Conservation (phyloP, 2,113 vertebrate species). For the Tragelaphus strepsiceros region DNA sequence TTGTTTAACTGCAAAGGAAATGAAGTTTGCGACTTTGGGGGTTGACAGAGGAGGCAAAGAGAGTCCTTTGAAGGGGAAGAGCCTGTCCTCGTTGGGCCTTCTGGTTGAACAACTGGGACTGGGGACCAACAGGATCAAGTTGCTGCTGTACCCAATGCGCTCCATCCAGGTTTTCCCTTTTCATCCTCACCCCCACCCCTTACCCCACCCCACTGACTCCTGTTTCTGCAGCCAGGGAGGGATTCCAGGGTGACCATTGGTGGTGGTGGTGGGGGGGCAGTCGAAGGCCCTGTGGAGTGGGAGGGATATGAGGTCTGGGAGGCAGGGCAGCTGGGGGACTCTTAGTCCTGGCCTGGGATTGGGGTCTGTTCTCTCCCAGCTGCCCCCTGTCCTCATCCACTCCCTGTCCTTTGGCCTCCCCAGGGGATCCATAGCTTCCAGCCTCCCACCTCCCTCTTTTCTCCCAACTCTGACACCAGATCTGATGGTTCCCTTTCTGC, state of each 20-base stretch:
- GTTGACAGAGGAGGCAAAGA: not conserved
- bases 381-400: not conserved
- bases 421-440: not conserved
- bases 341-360: fast-evolving
- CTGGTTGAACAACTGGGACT: not conserved
- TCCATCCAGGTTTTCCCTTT: not conserved
- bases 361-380: not conserved
- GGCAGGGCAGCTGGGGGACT: not conserved
- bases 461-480: not conserved
- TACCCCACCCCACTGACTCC: not conserved
- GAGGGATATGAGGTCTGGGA: not conserved
- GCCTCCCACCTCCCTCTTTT: not conserved
- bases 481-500: not conserved
- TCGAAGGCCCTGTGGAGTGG: not conserved
- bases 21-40: not conserved
- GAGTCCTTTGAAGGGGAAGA: not conserved
- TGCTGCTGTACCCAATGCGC: not conserved
- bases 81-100: not conserved
- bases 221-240: not conserved
- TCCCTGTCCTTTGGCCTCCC: not conserved
- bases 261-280: too few species aligned
- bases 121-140: not conserved
- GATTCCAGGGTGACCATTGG: not conserved
- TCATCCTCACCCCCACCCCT: fast-evolving
- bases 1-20: not conserved